Conservation (phyloP, 2,113 vertebrate genomes). For the Lates calcarifer region DNA sequence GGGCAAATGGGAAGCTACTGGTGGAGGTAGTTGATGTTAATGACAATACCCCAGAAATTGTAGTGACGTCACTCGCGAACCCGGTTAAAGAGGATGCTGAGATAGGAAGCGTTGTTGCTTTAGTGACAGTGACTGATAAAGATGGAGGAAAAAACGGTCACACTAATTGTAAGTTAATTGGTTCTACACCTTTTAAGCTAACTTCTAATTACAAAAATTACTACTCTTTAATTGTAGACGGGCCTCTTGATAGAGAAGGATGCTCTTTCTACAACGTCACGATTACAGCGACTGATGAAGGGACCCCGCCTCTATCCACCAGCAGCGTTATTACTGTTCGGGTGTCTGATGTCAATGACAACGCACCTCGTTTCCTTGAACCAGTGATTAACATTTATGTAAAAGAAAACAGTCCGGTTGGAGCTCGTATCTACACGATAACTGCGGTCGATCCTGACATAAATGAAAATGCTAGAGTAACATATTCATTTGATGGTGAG, state of each 20-base stretch:
- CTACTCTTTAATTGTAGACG: constrained; percentile 87
- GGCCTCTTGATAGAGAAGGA: constrained; percentile 86
- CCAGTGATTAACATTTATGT: constrained; percentile 83
- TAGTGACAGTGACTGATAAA: constrained; percentile 87
- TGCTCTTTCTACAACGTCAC: constrained; percentile 84
- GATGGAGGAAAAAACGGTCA: constrained; percentile 80
- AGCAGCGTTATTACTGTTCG: constrained; percentile 79
- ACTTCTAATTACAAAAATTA: constrained; percentile 83
- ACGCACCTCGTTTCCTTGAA: constrained; percentile 86
- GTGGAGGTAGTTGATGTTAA: constrained; percentile 91
- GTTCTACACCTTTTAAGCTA: constrained; percentile 72
- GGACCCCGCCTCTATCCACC: constrained; percentile 84
- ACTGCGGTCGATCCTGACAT: constrained; percentile 87
- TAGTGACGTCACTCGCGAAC: constrained; percentile 85
- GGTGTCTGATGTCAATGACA: constrained; percentile 92
- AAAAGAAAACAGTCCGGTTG: constrained; percentile 88
- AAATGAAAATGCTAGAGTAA: constrained; percentile 84
- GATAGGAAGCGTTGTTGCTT: constrained; percentile 88
- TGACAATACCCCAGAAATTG: constrained; percentile 89
- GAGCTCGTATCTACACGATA: constrained; percentile 80
- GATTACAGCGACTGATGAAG: constrained; percentile 86
- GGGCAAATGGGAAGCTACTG: constrained; percentile 83
- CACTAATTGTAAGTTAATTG: constrained; percentile 49
- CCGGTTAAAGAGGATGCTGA: constrained; percentile 85
- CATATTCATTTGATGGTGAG: constrained; percentile 55